Evolutionary conservation across 1,140 invertebrate species (phyloP).

Genomic region (Carposina sasakii): DNA sequence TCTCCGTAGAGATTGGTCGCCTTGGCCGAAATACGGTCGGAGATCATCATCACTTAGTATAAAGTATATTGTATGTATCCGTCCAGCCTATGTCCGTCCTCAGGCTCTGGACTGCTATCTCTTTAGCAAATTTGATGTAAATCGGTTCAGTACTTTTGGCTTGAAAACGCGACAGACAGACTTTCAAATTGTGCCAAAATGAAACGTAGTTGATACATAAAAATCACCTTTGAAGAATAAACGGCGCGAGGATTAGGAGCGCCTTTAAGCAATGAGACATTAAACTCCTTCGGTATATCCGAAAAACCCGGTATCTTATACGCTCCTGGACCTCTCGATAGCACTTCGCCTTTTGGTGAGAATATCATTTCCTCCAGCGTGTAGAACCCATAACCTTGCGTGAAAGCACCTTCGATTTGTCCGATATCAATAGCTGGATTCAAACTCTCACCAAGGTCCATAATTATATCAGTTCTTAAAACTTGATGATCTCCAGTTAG

Average conservation of each 20-base stretch:
- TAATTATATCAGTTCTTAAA: constrained; percentile 79
- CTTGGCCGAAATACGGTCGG: no score
- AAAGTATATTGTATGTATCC: no score
- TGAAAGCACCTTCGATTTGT: constrained; percentile 81
- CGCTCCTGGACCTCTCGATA: constrained; percentile 76
- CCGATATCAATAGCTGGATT: constrained; percentile 83
- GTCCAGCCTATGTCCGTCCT: background rate
- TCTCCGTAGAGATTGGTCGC: no score
- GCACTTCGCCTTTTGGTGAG: constrained; percentile 72
- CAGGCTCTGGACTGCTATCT: no score
- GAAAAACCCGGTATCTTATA: constrained; percentile 79
- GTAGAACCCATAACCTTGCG: constrained; percentile 79
- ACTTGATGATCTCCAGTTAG: constrained; percentile 76
- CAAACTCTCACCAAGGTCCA: constrained; percentile 80
- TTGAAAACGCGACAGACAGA: no score
- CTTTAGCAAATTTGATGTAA: no score
- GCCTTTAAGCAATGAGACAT: constrained; percentile 77
- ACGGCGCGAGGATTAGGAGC: constrained; percentile 77
- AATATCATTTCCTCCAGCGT: constrained; percentile 77
- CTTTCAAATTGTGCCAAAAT: no score
- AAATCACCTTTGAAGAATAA: constrained; percentile 78
- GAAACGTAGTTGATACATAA: no score
- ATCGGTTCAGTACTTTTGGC: no score
- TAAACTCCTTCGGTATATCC: constrained; percentile 76
- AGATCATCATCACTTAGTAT: no score